Evolutionary conservation across 2,113 vertebrate genomes (phyloP), one percentile per base, ranked within the genome.

Genomic region (Mionectes macconnelli): DNA sequence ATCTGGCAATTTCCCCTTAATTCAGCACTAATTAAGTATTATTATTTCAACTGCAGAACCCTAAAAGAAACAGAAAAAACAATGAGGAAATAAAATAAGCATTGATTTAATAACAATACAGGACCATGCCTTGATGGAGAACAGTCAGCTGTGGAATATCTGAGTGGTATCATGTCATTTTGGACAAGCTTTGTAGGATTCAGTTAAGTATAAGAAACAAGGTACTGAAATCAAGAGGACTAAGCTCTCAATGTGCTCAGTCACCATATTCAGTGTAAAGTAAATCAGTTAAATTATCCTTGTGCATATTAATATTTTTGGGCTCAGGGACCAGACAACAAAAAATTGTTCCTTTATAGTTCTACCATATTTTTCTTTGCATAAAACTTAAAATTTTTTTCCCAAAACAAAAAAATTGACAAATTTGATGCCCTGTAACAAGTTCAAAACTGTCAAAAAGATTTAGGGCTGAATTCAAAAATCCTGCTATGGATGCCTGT

Each of bases 11-110:
- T 95, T 87, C 66, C 93, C 28, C 60, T 84, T 67, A 81, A 85
- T 87, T 49, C 67, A 93, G 33, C 0, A 2, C 52, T 94, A 82
- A 90, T 72, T 35, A 90, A 93, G 21, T 52, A 84, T 81, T 90
- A 77, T 66, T 84, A 52, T 59, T 94, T 86, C 27, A 6, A 81
- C 47, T 57, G 73, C 33, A 91, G 37, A 94, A 59, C 47, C 52
- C 89, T 90, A 84, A 84, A 75, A 90, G 66, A 91, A 89, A 75
- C 60, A 94, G 89, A 92, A 75, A 47, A 82, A 89, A 72, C 39
- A 87, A 68, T 11, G 40, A 91, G 60, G 37, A 95, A 92, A 95
- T 87, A 70, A 76, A 86, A 93, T 84, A 89, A 93, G 44, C 30
- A 84, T 25, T 92, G 76, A 35, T 84, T 89, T 87, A 94, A 68